Evolutionary conservation across 1,140 invertebrate genomes (phyloP), one percentile per base, ranked within the genome.

Genomic region (Drosophila yakuba): DNA sequence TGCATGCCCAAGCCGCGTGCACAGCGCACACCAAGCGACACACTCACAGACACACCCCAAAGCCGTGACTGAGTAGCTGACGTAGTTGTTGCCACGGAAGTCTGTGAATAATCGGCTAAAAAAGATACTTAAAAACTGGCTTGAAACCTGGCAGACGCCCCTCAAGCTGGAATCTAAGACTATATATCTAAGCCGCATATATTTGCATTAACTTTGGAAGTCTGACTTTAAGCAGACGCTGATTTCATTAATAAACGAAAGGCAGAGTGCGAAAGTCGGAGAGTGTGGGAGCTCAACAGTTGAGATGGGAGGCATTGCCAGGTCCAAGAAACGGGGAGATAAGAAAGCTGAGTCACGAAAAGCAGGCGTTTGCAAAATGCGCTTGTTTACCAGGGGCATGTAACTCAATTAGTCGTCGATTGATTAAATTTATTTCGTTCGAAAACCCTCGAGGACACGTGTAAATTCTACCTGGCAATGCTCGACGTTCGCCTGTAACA

Each of bases 41-140:
- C 62, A 74, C 54, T 67, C 45, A 63, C 45, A 67, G 41, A 68
- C 84, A 86, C 84, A 88, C 84, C 83, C 84, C 84, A 78, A 80
- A 86, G 79, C 83, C 75, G 81, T 88, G 83, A 64, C 61, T 84
- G 80, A 69, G 63, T 58, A 67, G 67, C 75, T 88, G 83, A 86
- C 83, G 83, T 84, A 86, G 80, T 82, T 89, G 83, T 89, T 86
- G 83, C 83, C 78, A 83, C 83, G 83, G 83, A 86, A 86, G 84
- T 86, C 81, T 74, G 79, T 86, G 79, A 86, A 83, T 86, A 86
- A 88, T 86, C 79, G 75, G 50, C 39, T 32, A 47, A 61, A 57
- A 44, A 59, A 59, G 15, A 45, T 57, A 48, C 57, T 62, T 48
- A 39, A 58, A 78, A 78, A 86, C 83, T 66, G 69, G 82, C 83